Base-by-base conservation (phyloP, 2,113 vertebrate genomes). In the Lathamus discolor region DNA sequence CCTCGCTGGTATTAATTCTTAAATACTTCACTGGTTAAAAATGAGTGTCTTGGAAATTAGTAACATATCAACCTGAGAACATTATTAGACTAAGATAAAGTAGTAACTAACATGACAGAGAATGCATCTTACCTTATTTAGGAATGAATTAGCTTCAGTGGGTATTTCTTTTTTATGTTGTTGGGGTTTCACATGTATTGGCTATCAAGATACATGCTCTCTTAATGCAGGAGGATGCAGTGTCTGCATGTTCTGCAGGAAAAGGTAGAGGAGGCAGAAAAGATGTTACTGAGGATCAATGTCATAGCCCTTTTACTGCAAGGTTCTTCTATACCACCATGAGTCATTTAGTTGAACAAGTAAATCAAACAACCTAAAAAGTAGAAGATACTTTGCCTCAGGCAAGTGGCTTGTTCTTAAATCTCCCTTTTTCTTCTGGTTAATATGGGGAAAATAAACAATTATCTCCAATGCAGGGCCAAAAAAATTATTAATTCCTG, bases 1-100 rank as follows among this genome's bases (percentile, higher is more conserved):
- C 16, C 33, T 91, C 48, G 13, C 4, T 88, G 41, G 10, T 88
- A 57, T 93, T 97, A 96, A 93, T 72, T 91, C 39, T 92, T 86
- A 93, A 96, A 86, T 69, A 72, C 31, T 91, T 23, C 66, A 4
- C 63, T 87, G 69, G 35, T 91, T 94, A 76, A 88, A 89, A 96
- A n/a, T 33, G 82, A 80, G 62, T 52, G 39, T 72, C 78, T 85
- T 91, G 17, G 33, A 83, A 86, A 88, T 44, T 7, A 90, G 54
- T 70, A 93, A 75, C 48, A 18, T 90, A 69, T 31, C 70, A 90
- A 33, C 55, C 63, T 89, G 76, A 80, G 76, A 96, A 94, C 17
- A 39, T 69, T 74, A 74, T 90, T 83, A 84, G 33, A 14, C 51
- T 88, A 59, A 75, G 51, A 57, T 46, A 20, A 82, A 68, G 44